Percentiles rank a stretch among this genome's conserved stretches.
phyloP scores from a whole-genome alignment of 92 coral and sea anemone species.

The Nematostella vectensis region DNA sequence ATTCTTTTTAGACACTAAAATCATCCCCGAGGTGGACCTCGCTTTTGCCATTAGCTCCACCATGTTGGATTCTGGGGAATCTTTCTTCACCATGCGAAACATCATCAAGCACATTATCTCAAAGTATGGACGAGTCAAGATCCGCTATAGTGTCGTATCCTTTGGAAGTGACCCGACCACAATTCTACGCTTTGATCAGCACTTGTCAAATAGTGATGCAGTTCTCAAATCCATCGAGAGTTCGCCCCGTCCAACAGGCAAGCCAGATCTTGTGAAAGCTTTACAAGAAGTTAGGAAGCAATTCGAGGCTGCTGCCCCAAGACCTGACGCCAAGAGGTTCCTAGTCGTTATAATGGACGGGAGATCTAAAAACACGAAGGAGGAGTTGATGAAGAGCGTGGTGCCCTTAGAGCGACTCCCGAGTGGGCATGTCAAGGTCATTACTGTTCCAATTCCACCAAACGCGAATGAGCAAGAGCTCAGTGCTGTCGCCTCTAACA shows the following conservation, averaged over 20 bases:
- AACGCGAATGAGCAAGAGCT: conserved; percentile 59
- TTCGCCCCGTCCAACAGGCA: conserved; percentile 40
- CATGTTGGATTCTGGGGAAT: conserved; percentile 30
- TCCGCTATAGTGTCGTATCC: conserved; percentile 53
- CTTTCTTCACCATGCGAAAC: conserved; percentile 43
- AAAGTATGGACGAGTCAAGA: conserved; percentile 39
- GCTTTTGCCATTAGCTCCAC: conserved; percentile 61
- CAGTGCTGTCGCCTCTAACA: conserved; percentile 27
- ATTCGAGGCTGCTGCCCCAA: conserved; percentile 20
- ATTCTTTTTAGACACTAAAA: conserved; percentile 31
- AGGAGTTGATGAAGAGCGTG: conserved; percentile 40
- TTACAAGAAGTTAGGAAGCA: conserved; percentile 31
- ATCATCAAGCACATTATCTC: conserved; percentile 46
- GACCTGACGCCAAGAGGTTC: conserved; percentile 41
- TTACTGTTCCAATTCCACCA: conserved; percentile 49
- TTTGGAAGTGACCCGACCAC: conserved; percentile 40
- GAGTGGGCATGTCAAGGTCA: conserved; percentile 27
- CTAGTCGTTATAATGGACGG: conserved; percentile 61
- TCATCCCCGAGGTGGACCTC: conserved; percentile 63
- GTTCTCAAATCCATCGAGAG: conserved; percentile 21
- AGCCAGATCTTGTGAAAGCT: conserved; percentile 45
- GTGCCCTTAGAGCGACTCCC: conserved; percentile 40
- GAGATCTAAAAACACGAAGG: conserved; percentile 27
- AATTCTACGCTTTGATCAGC: conserved; percentile 36
- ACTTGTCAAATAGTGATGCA: conserved; percentile 21